Evolutionary conservation across 2,888 invertebrate species (phyloP).

Genomic region (Oscheius sp.): DNA sequence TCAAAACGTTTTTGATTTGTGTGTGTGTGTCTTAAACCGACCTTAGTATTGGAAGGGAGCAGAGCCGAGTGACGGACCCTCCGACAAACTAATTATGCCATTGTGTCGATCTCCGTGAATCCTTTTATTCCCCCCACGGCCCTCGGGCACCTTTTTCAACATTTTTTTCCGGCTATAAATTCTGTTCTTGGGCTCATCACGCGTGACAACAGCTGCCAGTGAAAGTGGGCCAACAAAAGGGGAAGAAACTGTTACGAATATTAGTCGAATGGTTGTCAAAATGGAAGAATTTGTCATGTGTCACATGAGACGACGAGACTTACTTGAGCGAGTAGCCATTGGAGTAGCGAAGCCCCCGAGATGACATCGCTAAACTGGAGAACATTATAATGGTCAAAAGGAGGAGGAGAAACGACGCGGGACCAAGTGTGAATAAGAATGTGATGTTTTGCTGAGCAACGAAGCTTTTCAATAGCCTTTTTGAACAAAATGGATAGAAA

Average conservation of each 20-base stretch:
- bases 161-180: slow-evolving; percentile 11
- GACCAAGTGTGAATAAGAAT: too few species aligned
- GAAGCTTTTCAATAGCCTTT: too few species aligned
- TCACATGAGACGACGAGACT: too few species aligned
- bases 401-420: too few species aligned
- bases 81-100: slow-evolving; percentile 24
- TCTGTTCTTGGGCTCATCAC: slow-evolving; percentile 10
- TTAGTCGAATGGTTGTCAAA: too few species aligned
- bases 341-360: too few species aligned
- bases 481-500: too few species aligned
- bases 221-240: not conserved
- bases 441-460: too few species aligned
- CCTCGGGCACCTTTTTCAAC: not conserved
- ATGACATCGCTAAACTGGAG: too few species aligned
- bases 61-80: slow-evolving; percentile 2
- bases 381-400: too few species aligned
- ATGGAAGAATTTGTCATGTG: too few species aligned
- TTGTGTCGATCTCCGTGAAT: slow-evolving; percentile 13
- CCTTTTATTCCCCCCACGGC: slow-evolving; percentile 14
- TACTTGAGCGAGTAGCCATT: too few species aligned
- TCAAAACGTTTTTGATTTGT: not conserved
- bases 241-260: not conserved
- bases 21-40: not conserved
- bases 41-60: slow-evolving; percentile 5
- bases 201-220: slow-evolving; percentile 7